These are phyloP conservation scores for Saxidomus purpurata DNA, from an alignment of 1,140 invertebrate genomes.

Conservation along the genomic window DNA sequence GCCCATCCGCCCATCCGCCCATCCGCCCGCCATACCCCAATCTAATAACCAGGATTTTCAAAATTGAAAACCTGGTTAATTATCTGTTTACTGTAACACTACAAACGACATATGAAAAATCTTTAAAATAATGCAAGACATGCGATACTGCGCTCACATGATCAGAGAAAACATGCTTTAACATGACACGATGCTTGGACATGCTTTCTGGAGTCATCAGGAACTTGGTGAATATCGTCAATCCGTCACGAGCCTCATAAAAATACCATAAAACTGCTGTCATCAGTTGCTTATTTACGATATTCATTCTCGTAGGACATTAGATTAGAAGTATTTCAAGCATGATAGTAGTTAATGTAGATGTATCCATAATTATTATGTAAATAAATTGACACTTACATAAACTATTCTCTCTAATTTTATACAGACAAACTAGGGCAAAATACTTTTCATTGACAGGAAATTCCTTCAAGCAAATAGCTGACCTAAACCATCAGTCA, in stretches of 20 bases:
- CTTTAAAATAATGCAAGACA: not conserved
- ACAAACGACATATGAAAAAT: not conserved
- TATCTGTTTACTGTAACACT: not conserved
- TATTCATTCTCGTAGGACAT: conserved; percentile 1
- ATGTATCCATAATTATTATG: conserved; percentile 16
- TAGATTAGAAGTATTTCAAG: not conserved
- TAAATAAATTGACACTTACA: not conserved
- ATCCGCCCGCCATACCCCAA: too few species aligned
- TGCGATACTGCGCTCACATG: not conserved
- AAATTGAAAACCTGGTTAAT: too few species aligned
- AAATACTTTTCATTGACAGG: not conserved
- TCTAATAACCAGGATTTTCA: too few species aligned
- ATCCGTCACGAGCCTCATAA: conserved; percentile 41
- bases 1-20: too few species aligned
- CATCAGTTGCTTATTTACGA: conserved; percentile 12
- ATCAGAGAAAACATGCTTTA: conserved; percentile 23
- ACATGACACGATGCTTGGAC: not conserved
- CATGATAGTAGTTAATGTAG: not conserved
- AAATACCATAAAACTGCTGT: conserved; percentile 19
- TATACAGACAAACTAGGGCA: not conserved
- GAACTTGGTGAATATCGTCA: conserved; percentile 28
- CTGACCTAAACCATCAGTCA: too few species aligned
- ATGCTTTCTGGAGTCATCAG: conserved; percentile 15
- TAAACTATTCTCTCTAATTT: not conserved
- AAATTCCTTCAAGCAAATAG: not conserved